Conservation (phyloP, 2,797 vertebrate genomes). For the Hylomyscus alleni region DNA sequence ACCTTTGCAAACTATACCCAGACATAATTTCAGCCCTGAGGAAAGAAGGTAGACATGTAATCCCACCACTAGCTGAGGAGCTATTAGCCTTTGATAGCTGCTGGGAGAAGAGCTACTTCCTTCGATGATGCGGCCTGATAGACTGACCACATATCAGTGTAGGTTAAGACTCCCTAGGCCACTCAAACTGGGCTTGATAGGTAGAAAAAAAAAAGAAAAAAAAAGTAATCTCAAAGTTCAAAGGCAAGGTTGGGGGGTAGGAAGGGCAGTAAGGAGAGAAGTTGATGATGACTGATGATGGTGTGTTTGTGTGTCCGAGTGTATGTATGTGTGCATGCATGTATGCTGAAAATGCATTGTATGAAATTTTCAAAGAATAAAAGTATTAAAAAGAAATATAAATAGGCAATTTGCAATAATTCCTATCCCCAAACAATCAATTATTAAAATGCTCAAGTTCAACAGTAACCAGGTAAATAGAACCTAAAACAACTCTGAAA, state of each 20-base stretch:
- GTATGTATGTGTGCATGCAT: not conserved
- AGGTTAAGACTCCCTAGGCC: not conserved
- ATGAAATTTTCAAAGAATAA: not conserved
- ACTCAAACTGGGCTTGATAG: not conserved
- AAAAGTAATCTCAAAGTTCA: not conserved
- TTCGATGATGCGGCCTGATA: not conserved
- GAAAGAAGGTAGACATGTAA: not conserved
- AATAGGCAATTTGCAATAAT: not conserved
- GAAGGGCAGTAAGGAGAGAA: not conserved
- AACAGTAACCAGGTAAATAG: not conserved
- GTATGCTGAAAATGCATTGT: not conserved
- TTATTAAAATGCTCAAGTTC: conserved; percentile 42
- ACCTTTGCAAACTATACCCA: not conserved
- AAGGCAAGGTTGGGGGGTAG: not conserved
- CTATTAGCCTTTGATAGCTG: not conserved
- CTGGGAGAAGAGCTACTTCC: not conserved
- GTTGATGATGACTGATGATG: not conserved
- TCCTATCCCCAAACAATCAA: not conserved
- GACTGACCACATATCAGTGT: not conserved
- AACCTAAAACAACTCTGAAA: conserved; percentile 7
- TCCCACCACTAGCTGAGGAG: not conserved
- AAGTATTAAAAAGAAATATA: not conserved
- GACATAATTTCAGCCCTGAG: not conserved
- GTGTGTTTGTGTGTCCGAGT: not conserved
- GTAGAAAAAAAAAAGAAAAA: not conserved